phyloP scores from a whole-genome alignment of 2,797 vertebrate species.

The Nyctibius grandis region DNA sequence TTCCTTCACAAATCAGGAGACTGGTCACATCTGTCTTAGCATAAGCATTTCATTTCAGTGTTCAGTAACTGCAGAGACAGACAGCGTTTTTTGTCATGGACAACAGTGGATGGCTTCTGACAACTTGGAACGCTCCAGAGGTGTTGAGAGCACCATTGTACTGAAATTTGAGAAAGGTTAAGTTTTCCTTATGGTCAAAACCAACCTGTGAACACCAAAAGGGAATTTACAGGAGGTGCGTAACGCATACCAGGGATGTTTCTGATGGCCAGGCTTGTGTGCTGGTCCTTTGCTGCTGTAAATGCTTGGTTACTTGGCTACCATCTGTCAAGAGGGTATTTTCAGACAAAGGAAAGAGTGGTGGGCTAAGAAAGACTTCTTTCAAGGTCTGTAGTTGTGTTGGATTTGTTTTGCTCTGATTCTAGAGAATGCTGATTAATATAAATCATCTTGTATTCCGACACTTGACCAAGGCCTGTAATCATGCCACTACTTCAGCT shows the following conservation, averaged over 20 bases:
- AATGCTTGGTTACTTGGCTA: background rate
- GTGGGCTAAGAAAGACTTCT: background rate
- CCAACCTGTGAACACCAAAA: background rate
- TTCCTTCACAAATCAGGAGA: background rate
- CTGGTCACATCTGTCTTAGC: background rate
- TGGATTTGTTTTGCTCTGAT: slow-evolving; percentile 8
- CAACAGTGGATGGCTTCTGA: background rate
- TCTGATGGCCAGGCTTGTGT: background rate
- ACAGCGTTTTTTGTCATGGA: background rate
- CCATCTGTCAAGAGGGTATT: background rate
- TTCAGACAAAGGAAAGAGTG: background rate
- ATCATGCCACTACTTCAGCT: slow-evolving; percentile 32
- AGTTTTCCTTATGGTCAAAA: background rate
- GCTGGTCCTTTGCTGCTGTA: background rate
- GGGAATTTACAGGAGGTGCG: background rate
- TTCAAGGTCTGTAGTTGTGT: background rate
- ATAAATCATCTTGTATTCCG: slow-evolving; percentile 10
- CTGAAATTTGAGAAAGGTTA: background rate
- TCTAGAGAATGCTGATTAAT: slow-evolving; percentile 22
- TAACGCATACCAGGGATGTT: background rate
- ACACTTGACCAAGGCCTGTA: slow-evolving; percentile 41
- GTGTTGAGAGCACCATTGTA: background rate
- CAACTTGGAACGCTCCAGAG: background rate
- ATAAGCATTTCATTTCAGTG: background rate
- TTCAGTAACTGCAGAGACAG: background rate